phyloP scores from a whole-genome alignment of 2,113 vertebrate genomes.

The Aegithalos caudatus region DNA sequence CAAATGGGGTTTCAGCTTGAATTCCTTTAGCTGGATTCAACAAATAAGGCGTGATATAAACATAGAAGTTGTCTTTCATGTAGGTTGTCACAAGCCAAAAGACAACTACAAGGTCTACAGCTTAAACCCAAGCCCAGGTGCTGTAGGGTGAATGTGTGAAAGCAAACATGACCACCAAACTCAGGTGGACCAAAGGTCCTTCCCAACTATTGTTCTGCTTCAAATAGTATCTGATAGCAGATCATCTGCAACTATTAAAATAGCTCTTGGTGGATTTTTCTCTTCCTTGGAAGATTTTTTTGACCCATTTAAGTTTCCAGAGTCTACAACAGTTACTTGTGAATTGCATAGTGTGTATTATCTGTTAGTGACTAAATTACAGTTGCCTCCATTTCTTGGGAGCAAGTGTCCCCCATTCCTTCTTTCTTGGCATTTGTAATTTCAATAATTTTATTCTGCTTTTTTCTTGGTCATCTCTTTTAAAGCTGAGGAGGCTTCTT shows the following conservation, averaged over 20 bases:
- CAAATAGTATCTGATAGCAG: not conserved
- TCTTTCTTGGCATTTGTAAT: not conserved
- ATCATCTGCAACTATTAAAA: not conserved
- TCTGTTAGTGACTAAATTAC: not conserved
- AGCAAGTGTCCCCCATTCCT: not conserved
- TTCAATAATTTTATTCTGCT: not conserved
- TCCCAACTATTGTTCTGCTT: not conserved
- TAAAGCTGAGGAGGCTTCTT: not conserved
- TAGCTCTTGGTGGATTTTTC: not conserved
- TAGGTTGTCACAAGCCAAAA: not conserved
- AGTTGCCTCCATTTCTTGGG: not conserved
- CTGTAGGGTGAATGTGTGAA: not conserved
- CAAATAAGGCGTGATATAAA: not conserved
- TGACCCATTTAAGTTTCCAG: not conserved
- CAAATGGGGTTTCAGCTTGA: not conserved
- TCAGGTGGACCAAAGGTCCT: not conserved
- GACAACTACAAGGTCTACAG: no score
- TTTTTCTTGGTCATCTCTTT: not conserved
- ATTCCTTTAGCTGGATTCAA: not conserved
- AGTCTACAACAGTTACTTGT: not conserved
- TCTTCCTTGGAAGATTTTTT: not conserved
- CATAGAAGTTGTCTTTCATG: not conserved
- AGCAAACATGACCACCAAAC: not conserved
- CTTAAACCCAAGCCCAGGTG: not conserved
- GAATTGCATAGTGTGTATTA: not conserved